Conservation (phyloP, 2,888 invertebrate genomes). For the Heteropelma amictum region DNA sequence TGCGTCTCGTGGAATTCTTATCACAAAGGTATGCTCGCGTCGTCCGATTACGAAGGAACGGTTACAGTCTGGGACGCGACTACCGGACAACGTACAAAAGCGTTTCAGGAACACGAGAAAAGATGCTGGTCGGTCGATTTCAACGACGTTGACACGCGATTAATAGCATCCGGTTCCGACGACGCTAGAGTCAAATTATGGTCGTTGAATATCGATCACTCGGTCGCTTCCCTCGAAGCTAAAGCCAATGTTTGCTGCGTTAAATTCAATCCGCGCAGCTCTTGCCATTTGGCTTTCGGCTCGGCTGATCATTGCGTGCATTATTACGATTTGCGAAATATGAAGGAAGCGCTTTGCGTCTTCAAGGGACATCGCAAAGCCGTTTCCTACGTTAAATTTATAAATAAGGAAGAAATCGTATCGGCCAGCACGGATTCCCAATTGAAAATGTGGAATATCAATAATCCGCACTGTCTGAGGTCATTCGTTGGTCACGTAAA, state of each 20-base stretch:
- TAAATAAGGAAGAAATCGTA: slow-evolving; percentile 90
- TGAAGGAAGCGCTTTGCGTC: slow-evolving; percentile 88
- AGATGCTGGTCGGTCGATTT: slow-evolving; percentile 98
- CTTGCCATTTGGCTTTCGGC: slow-evolving; percentile 94
- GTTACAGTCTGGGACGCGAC: slow-evolving; percentile 95
- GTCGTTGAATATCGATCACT: slow-evolving; percentile 92
- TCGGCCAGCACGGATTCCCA: slow-evolving; percentile 96
- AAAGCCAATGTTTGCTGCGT: slow-evolving; percentile 98
- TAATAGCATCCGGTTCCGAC: slow-evolving; percentile 95
- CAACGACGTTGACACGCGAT: slow-evolving; percentile 91
- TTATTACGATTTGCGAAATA: slow-evolving; percentile 94
- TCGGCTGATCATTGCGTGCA: slow-evolving; percentile 98
- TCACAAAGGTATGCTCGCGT: slow-evolving; percentile 91
- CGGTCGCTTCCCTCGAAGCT: slow-evolving; percentile 92
- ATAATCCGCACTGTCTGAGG: slow-evolving; percentile 87
- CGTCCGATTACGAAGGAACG: slow-evolving; percentile 96
- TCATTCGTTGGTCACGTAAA: slow-evolving; percentile 95
- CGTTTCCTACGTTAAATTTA: slow-evolving; percentile 95
- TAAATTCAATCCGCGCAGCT: slow-evolving; percentile 90
- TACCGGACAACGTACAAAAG: slow-evolving; percentile 86
- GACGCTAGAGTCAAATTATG: slow-evolving; percentile 96
- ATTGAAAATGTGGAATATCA: slow-evolving; percentile 93
- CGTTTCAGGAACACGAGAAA: slow-evolving; percentile 94
- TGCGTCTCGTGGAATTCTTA: slow-evolving; percentile 97
- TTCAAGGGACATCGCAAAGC: slow-evolving; percentile 95